A percentile compares a stretch with the other conserved stretches of the same genome.
phyloP scores from a whole-genome alignment of 1,140 invertebrate species.

The Eumaeus atala region DNA sequence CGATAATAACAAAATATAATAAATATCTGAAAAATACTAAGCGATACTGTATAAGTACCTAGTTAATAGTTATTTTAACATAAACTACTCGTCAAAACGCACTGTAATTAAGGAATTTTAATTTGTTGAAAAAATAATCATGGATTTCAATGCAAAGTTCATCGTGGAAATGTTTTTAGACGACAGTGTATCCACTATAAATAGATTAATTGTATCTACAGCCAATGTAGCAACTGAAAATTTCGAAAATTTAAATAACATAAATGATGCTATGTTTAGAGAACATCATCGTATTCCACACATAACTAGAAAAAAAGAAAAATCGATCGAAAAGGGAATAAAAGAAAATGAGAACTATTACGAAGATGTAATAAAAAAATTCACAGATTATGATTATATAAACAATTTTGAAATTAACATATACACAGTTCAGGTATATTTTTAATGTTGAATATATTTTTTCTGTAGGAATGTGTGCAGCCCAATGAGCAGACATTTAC shows the following conservation, averaged over 20 bases:
- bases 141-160: constrained; percentile 49
- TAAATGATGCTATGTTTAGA: constrained; percentile 35
- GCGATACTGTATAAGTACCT: too few relatives aligned
- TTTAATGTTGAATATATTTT: constrained; percentile 14
- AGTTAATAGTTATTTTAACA: too few relatives aligned
- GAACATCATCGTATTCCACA: constrained; percentile 28
- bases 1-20: too few relatives aligned
- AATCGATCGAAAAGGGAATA: not conserved
- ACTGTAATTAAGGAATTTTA: not conserved
- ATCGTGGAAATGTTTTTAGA: constrained; percentile 58
- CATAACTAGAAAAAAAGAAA: not conserved
- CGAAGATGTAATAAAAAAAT: constrained; percentile 39
- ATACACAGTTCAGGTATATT: constrained; percentile 48
- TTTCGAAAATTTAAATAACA: constrained; percentile 56
- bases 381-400: constrained; percentile 46
- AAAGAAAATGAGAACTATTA: constrained; percentile 33
- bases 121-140: constrained; percentile 19
- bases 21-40: too few relatives aligned
- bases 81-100: too few relatives aligned
- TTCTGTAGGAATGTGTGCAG: not conserved
- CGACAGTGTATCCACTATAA: constrained; percentile 37
- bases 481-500: too few relatives aligned
- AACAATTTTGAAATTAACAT: constrained; percentile 52
- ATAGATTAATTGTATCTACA: constrained; percentile 18
- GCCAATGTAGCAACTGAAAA: constrained; percentile 55